Base-by-base conservation (phyloP, 2,888 invertebrate genomes). In the Julus scandinavius region DNA sequence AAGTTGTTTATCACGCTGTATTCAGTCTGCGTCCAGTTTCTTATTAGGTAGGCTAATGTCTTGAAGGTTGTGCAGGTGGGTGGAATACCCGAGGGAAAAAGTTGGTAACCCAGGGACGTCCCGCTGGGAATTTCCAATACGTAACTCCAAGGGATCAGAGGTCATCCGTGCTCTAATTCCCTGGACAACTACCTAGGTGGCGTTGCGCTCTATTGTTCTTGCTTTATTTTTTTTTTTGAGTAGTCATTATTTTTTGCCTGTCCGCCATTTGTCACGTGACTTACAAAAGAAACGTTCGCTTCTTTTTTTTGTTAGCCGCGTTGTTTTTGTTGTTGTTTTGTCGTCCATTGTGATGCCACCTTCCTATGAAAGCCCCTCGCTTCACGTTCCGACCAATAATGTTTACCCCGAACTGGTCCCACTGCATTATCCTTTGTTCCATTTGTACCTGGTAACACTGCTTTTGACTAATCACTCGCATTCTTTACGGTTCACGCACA, bases 231-330 rank as follows among this genome's bases (percentile, higher is more conserved):
- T 72, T 20, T 72, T n/a, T 72, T 85, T 40, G 38, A 38, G 40
- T n/a, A 41, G 84, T 41, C 45, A 84, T 45, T 40, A 84, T 84
- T 49, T 85, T 85, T 85, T 85, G 45, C 85, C 15, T 13, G 85
- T 9, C 85, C 49, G 85, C 85, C 85, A 85, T 85, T 85, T 85
- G 85, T 85, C 85, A 85, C 85, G 85, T 85, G 85, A 85, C 85
- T 17, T n/a, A 85, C 85, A 85, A 41, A 85, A 85, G 85, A 85
- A 49, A 13, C 49, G 41, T 85, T 49, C 20, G 85, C 49, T 17
- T 41, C 49, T 17, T 41, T 85, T 41, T 85, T 17, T 85, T 85
- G 85, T 85, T 85, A 7, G 40, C 6, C 9, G 4, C 5, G n/a
- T 85, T 45, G 17, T 85, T 45, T 40, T 85, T 85, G 49, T 41